Evolutionary conservation across 92 coral and sea anemone species (phyloP).

Genomic region (Actinernus sp.): DNA sequence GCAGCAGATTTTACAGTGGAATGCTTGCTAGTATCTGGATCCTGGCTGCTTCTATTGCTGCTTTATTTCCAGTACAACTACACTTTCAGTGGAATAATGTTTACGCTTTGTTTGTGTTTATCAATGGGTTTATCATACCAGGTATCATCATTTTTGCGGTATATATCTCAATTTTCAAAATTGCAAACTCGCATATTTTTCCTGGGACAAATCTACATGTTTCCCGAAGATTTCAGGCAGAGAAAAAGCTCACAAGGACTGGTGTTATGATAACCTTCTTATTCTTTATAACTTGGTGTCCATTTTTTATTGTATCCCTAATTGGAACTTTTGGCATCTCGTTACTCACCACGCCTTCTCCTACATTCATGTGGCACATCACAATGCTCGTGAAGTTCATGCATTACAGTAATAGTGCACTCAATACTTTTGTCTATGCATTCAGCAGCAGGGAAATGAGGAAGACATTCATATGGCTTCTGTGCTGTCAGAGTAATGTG

Average conservation of each 20-base stretch:
- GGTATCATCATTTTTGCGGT: constrained; percentile 40
- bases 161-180: constrained; percentile 35
- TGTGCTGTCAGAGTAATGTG: constrained; percentile 29
- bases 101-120: constrained; percentile 35
- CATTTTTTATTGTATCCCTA: constrained; percentile 39
- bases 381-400: constrained; percentile 41
- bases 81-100: constrained; percentile 9
- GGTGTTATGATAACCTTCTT: constrained; percentile 22
- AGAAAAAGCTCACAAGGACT: constrained; percentile 35
- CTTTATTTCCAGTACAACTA: constrained; percentile 46
- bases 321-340: constrained; percentile 29
- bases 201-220: constrained; percentile 26
- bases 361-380: constrained; percentile 27
- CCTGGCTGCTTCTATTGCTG: constrained; percentile 40
- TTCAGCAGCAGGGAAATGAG: constrained; percentile 52
- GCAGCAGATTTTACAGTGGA: constrained; percentile 45
- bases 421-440: constrained; percentile 40
- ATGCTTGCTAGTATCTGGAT: constrained; percentile 71
- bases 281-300: constrained; percentile 48
- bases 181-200: constrained; percentile 41
- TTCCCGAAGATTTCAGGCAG: constrained; percentile 41
- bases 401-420: constrained; percentile 40
- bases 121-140: constrained; percentile 44
- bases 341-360: constrained; percentile 6
- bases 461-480: constrained; percentile 24